Evolutionary conservation across 92 coral and sea anemone genomes (phyloP), one percentile per base, ranked within the genome.

Genomic region (Heliopora coerulea): DNA sequence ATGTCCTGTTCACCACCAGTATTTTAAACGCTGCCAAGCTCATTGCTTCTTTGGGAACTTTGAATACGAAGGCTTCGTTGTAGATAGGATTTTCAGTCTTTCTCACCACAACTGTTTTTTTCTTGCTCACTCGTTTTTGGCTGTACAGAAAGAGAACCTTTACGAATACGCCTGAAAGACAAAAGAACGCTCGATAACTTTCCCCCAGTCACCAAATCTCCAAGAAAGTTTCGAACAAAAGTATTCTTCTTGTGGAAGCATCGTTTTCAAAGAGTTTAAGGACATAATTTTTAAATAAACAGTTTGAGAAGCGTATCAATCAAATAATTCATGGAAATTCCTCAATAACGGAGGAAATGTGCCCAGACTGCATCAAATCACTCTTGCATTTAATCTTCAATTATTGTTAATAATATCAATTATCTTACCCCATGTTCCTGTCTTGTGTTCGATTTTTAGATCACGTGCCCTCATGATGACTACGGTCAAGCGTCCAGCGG

Each of bases 61-160:
- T 93, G 85, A 93, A 93, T 13, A 96, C 91, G 46, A 93, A 93
- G 0, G 98, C 96, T 32, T 93, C 98, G 89, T 93, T 93, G 91
- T 93, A 93, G n/a, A 93, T 96, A 11, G 98, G 98, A 59, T 88
- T 86, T 46, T 62, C 48, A 1, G 98, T 93, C 44, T 86, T 87
- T 67, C 91, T 88, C 41, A 88, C 95, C 88, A 90, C 91, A n/a
- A 88, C 95, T 1, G 98, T 93, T 21, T 92, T 88, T 81, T 93
- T 93, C 54, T 86, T 86, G 18, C 98, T 90, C 61, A 93, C 73
- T 68, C 96, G 74, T n/a, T 79, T 87, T 59, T 82, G 83, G 86
- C 88, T 93, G 57, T 90, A 89, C 65, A 83, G 83, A 61, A 93
- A 88, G 54, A 90, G 70, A 12, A 93, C 96, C 64, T 87, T 93